A percentile compares a stretch with the other conserved stretches of the same genome.
These are phyloP conservation scores for Opisthocomus hoazin DNA, from an alignment of 2,113 vertebrate genomes.

Conservation along the genomic window DNA sequence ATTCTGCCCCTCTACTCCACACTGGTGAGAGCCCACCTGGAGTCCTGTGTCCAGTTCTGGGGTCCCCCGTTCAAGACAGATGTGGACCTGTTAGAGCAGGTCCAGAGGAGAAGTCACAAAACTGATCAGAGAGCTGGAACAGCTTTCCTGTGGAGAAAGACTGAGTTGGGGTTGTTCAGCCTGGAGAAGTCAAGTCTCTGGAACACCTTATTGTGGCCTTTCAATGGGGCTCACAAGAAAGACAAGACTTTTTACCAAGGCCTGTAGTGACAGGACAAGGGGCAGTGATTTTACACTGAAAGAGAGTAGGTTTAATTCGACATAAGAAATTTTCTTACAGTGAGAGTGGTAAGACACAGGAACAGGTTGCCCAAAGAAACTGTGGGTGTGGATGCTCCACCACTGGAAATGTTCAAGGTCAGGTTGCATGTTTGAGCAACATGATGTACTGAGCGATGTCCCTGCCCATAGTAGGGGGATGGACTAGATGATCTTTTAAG, in stretches of 20 bases:
- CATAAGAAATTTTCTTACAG: neutral
- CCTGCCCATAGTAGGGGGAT: neutral
- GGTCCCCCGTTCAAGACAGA: neutral
- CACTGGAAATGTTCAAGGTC: neutral
- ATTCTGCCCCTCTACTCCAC: accelerated
- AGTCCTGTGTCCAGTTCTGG: neutral
- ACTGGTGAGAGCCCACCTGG: neutral
- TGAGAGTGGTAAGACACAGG: neutral
- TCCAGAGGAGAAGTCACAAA: neutral
- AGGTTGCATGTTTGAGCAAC: neutral
- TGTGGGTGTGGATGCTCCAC: neutral
- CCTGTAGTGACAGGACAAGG: neutral
- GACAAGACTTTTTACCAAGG: neutral
- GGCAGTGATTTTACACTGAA: neutral
- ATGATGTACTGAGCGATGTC: neutral
- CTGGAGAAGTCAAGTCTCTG: neutral
- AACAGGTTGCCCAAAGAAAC: neutral
- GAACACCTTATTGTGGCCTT: neutral
- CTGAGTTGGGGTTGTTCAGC: neutral
- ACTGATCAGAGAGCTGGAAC: neutral
- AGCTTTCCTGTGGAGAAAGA: neutral
- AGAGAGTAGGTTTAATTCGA: neutral
- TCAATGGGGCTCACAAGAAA: neutral
- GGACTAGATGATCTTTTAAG: neutral
- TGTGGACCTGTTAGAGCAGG: neutral